Evolutionary conservation across 2,113 vertebrate genomes (phyloP).

Genomic region (Bombycilla garrulus): DNA sequence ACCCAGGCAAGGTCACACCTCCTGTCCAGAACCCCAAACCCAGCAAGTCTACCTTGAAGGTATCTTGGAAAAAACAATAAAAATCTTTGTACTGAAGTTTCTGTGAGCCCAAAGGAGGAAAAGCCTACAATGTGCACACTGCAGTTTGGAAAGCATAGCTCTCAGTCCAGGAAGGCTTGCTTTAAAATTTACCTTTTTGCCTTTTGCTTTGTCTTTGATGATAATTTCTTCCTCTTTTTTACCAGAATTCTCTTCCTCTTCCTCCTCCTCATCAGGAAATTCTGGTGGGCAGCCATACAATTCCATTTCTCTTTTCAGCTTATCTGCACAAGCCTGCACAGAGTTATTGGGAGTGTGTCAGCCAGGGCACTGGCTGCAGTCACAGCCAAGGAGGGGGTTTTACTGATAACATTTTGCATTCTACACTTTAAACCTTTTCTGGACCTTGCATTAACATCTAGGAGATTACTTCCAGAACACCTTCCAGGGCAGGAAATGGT

Average conservation of each 20-base stretch:
- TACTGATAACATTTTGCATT: background rate
- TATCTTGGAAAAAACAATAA: background rate
- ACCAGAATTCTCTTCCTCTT: constrained; percentile 79
- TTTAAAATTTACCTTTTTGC: constrained; percentile 85
- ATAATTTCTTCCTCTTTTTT: constrained; percentile 80
- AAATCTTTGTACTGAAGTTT: background rate
- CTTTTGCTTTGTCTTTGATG: constrained; percentile 95
- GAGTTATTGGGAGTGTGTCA: background rate
- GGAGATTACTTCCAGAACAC: background rate
- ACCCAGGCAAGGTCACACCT: background rate
- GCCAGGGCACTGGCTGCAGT: background rate
- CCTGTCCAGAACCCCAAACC: background rate
- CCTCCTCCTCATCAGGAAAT: constrained; percentile 93
- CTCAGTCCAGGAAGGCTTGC: background rate
- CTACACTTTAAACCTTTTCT: background rate
- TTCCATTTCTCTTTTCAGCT: constrained; percentile 95
- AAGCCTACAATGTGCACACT: rapidly evolving
- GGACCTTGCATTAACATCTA: background rate
- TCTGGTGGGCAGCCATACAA: constrained; percentile 91
- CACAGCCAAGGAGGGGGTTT: background rate
- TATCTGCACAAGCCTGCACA: constrained; percentile 94
- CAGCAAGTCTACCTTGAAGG: background rate
- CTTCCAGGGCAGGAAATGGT: background rate
- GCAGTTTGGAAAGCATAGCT: background rate
- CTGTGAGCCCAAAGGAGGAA: background rate